These are phyloP conservation scores for Nesidiocoris tenuis DNA, from an alignment of 2,888 invertebrate genomes.

Conservation along the genomic window DNA sequence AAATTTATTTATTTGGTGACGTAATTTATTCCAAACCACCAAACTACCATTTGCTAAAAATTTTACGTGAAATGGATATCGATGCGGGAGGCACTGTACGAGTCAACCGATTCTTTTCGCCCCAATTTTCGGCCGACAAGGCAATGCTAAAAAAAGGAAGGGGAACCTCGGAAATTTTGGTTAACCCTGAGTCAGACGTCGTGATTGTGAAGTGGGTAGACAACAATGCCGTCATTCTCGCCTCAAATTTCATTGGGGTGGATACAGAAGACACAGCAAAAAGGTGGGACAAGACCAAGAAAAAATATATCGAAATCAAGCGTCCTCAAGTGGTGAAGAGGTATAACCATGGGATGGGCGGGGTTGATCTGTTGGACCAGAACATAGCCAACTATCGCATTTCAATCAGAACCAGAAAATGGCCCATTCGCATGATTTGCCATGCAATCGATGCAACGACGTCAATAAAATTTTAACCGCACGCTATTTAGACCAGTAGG, in stretches of 20 bases:
- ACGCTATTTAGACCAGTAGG: too few relatives aligned
- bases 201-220: constrained; percentile 43
- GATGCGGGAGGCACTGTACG: constrained; percentile 43
- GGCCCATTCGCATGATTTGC: constrained; percentile 47
- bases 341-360: constrained; percentile 47
- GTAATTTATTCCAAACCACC: too few relatives aligned
- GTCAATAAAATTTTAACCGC: too few relatives aligned
- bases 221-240: constrained; percentile 51
- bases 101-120: constrained; percentile 42
- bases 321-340: constrained; percentile 42
- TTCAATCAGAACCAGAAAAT: constrained; percentile 45
- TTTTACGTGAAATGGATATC: constrained; percentile 42
- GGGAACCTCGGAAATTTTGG: constrained; percentile 43
- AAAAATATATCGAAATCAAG: constrained; percentile 46
- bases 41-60: constrained; percentile 41
- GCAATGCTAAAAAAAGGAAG: constrained; percentile 41
- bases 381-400: constrained; percentile 44
- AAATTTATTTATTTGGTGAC: too few relatives aligned
- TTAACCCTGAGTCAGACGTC: constrained; percentile 46
- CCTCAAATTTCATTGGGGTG: constrained; percentile 52
- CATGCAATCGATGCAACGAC: too few relatives aligned
- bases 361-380: constrained; percentile 46
- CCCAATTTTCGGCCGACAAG: constrained; percentile 42
- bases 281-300: not conserved
- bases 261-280: constrained; percentile 27